phyloP scores from a whole-genome alignment of 2,797 vertebrate species.

The Tenualosa thibaudeaui region DNA sequence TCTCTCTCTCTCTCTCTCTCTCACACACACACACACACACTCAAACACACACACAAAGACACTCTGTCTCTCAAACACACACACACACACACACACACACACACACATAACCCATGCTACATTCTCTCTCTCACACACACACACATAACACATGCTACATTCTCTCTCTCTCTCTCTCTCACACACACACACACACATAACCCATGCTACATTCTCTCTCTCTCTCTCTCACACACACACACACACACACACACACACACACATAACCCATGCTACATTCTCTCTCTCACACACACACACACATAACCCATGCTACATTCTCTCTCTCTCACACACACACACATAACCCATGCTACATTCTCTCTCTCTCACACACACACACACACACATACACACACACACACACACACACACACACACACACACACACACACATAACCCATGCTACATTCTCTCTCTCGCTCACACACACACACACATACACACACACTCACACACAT shows the following conservation, averaged over 20 bases:
- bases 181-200: not conserved
- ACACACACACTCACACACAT: not conserved
- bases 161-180: not conserved
- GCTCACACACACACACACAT: slow-evolving; percentile 15
- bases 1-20: too few relatives aligned
- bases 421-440: not conserved
- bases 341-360: too few relatives aligned
- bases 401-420: slow-evolving; percentile 20
- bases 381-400: not conserved
- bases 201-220: too few relatives aligned
- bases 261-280: too few relatives aligned
- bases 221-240: slow-evolving; percentile 20
- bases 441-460: too few relatives aligned
- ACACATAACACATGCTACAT: slow-evolving; percentile 1
- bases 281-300: too few relatives aligned
- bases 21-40: too few relatives aligned
- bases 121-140: not conserved
- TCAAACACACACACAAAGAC: too few relatives aligned
- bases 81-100: not conserved
- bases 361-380: too few relatives aligned
- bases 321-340: too few relatives aligned
- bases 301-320: too few relatives aligned
- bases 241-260: not conserved
- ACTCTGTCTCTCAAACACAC: too few relatives aligned
- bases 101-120: slow-evolving; percentile 14